Evolutionary conservation across 2,797 vertebrate genomes (phyloP).

Genomic region (Tragopan temminckii): DNA sequence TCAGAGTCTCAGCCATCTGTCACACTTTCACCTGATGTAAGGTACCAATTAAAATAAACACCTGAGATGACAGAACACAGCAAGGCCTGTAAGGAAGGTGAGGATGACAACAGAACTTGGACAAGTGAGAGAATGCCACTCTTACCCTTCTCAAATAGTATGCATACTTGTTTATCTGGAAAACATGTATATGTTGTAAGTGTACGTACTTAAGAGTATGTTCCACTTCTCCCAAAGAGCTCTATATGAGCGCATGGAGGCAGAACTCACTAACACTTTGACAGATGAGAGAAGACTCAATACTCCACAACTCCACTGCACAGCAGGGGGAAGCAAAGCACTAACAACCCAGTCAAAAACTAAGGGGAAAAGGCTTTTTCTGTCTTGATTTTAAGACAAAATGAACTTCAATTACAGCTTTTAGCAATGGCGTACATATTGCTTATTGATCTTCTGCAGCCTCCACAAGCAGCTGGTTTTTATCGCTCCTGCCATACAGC

Average conservation of each 20-base stretch:
- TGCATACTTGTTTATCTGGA: not conserved
- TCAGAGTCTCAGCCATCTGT: not conserved
- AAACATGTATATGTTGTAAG: not conserved
- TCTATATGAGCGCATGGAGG: not conserved
- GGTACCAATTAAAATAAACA: not conserved
- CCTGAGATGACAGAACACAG: not conserved
- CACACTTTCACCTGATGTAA: accelerated
- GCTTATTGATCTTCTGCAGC: not conserved
- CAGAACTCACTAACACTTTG: not conserved
- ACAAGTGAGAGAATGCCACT: accelerated
- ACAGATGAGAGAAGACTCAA: not conserved
- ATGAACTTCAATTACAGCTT: not conserved
- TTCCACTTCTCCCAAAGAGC: not conserved
- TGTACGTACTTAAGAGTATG: accelerated
- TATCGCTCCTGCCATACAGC: not conserved
- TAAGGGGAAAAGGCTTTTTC: not conserved
- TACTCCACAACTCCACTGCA: not conserved
- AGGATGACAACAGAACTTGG: not conserved
- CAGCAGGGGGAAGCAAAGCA: not conserved
- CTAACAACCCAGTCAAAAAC: not conserved
- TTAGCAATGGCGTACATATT: not conserved
- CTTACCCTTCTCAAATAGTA: not conserved
- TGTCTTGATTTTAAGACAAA: not conserved
- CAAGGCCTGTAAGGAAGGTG: not conserved
- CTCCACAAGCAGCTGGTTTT: not conserved